phyloP scores from a whole-genome alignment of 2,888 invertebrate species.

The Mesoligia furuncula region DNA sequence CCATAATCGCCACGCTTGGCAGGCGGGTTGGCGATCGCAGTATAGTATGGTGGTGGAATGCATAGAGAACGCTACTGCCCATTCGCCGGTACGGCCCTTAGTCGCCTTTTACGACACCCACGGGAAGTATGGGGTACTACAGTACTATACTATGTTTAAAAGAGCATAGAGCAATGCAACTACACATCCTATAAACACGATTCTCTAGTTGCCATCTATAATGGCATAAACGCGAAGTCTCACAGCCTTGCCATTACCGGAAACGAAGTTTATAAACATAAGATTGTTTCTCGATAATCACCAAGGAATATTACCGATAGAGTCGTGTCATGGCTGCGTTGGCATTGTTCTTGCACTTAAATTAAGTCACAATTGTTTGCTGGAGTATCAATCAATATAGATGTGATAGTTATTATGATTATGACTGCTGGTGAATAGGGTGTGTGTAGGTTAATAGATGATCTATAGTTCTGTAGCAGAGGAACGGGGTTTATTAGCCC shows the following conservation, averaged over 20 bases:
- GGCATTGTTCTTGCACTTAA: background rate
- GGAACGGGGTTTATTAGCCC: background rate
- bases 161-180: background rate
- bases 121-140: too few species aligned
- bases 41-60: too few species aligned
- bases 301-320: slow-evolving; percentile 8
- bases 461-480: background rate
- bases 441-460: too few species aligned
- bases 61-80: too few species aligned
- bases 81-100: too few species aligned
- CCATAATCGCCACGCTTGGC: too few species aligned
- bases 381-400: background rate
- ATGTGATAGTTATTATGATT: background rate
- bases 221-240: background rate
- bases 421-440: background rate
- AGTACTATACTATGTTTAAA: background rate
- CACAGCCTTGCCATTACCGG: slow-evolving; percentile 21
- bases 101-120: too few species aligned
- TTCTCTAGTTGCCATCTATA: background rate
- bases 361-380: background rate
- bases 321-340: slow-evolving; percentile 1
- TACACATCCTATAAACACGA: background rate
- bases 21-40: too few species aligned
- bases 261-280: slow-evolving; percentile 37
- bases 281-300: slow-evolving; percentile 22